Evolutionary conservation across 35 echinoderm and acorn worm species (phyloP), one percentile per base, ranked within the genome.

Genomic region (Holothuria glaberrima): DNA sequence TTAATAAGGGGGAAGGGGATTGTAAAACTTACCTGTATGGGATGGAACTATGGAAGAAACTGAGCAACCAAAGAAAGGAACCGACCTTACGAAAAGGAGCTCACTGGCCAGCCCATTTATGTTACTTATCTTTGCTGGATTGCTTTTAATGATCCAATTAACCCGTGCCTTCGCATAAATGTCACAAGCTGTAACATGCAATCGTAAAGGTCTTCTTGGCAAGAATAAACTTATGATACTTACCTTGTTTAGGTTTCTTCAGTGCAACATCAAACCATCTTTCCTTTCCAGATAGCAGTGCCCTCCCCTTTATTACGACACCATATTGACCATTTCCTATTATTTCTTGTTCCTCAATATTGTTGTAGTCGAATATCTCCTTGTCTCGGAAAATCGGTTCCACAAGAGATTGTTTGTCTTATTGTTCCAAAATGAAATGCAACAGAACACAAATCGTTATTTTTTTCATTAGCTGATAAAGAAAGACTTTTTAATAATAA

Each of bases 271-370:
- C 31, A 19, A 41, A 18, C 71, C 71, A 75, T 34, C 9, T 75
- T 25, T 32, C 44, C 31, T 16, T 41, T n/a, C 71, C 71, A 21
- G 71, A 41, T 38, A 75, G 44, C 71, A 75, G 19, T 45, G 71
- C 71, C 19, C 71, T 75, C 18, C 71, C 71, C 71, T 75, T 75
- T 22, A 41, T 75, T 44, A 75, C 71, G 34, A 75, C 44, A 38
- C 71, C 71, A 41, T 21, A 75, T 18, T 32, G 31, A 6, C 71
- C 71, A 10, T 75, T 75, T 32, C 71, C 71, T 21, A 75, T 32
- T 14, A 75, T 38, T 38, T 75, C 34, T 14, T 41, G 31, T 75
- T 75, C 30, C 19, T 75, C 71, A 21, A 75, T 75, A 75, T 41
- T 32, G 3, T 0, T 41, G 71, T 75, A 75, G 33, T 75, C 33